Evolutionary conservation across 2,797 vertebrate species (phyloP).

Genomic region (Lithobates pipiens): DNA sequence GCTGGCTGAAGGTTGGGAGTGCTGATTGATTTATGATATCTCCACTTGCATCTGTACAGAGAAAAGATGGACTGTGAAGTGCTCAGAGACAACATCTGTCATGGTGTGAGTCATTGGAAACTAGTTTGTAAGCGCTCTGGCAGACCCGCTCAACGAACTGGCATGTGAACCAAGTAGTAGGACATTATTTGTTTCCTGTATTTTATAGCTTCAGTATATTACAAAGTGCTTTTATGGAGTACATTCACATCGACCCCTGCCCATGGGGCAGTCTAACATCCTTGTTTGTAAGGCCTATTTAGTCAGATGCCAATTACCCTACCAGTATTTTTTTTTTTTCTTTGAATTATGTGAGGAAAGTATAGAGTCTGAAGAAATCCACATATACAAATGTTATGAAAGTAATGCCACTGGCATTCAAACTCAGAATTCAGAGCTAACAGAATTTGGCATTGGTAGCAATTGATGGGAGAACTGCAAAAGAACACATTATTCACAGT

Average conservation of each 20-base stretch:
- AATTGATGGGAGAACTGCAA: too few species aligned
- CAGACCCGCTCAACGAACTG: slow-evolving; percentile 22
- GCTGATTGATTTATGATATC: slow-evolving; percentile 69
- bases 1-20: slow-evolving; percentile 67
- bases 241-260: not conserved
- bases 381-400: not conserved
- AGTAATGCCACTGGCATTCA: not conserved
- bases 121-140: accelerated
- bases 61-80: slow-evolving; percentile 52
- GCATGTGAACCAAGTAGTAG: not conserved
- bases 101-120: slow-evolving; percentile 38
- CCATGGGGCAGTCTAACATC: not conserved
- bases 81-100: slow-evolving; percentile 68
- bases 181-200: slow-evolving; percentile 3
- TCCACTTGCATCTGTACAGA: slow-evolving; percentile 69
- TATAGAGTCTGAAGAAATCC: not conserved
- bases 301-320: not conserved
- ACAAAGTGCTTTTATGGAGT: not conserved
- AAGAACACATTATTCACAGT: too few species aligned
- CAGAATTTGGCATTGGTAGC: not conserved
- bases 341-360: not conserved
- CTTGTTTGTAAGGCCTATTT: not conserved
- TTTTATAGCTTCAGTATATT: not conserved
- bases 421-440: not conserved
- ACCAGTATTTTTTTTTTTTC: not conserved